Evolutionary conservation across 2,888 invertebrate species (phyloP).

Genomic region (Malthinus seriepunctatus): DNA sequence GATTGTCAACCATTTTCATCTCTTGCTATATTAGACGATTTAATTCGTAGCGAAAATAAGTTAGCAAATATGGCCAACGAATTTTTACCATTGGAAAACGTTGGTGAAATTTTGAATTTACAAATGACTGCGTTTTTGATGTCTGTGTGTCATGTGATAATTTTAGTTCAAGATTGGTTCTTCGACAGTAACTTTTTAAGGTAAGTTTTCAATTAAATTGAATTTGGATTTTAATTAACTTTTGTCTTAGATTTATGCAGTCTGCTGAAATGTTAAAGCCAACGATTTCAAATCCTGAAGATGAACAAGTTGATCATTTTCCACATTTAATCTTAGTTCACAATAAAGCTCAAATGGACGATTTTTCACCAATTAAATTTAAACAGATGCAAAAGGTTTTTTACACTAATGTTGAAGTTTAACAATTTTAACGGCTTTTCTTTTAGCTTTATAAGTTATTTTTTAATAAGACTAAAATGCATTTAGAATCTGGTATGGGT

Average conservation of each 20-base stretch:
- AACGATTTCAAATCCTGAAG: conserved; percentile 67
- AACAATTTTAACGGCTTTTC: neutral
- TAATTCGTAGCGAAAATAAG: conserved; percentile 60
- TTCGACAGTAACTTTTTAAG: conserved; percentile 81
- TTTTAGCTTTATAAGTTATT: conserved; percentile 53
- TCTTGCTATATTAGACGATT: conserved; percentile 65
- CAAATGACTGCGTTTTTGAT: conserved; percentile 83
- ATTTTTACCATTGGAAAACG: conserved; percentile 65
- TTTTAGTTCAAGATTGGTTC: conserved; percentile 90
- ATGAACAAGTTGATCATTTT: conserved; percentile 73
- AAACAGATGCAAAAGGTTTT: conserved; percentile 64
- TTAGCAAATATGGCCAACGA: conserved; percentile 59
- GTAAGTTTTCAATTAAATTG: conserved; percentile 45
- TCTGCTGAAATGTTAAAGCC: conserved; percentile 88
- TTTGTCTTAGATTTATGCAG: conserved; percentile 68
- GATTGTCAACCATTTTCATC: conserved; percentile 85
- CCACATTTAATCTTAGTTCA: conserved; percentile 85
- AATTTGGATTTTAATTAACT: neutral
- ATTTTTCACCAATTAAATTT: conserved; percentile 67
- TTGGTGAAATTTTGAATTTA: conserved; percentile 71
- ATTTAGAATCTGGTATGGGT: conserved; percentile 69
- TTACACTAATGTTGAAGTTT: neutral
- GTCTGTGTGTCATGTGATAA: conserved; percentile 87
- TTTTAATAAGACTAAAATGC: conserved; percentile 68
- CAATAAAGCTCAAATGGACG: conserved; percentile 76